Evolutionary conservation across 92 coral and sea anemone genomes (phyloP).

Genomic region (Phenganax subtilis): DNA sequence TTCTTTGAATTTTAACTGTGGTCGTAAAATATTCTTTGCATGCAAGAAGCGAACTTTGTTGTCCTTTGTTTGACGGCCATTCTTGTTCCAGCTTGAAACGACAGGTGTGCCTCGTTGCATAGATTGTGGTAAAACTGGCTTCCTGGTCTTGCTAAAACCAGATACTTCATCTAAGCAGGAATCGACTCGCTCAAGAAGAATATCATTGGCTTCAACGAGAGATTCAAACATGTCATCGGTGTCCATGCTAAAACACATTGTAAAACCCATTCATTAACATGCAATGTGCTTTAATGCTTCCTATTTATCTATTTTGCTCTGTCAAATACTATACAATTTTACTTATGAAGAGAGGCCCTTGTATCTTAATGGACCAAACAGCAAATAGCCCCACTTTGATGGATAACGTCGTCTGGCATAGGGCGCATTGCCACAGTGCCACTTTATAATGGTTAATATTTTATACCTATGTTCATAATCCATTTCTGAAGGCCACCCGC

Average conservation of each 20-base stretch:
- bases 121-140: slow-evolving; percentile 64
- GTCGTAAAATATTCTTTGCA: slow-evolving; percentile 89
- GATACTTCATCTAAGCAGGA: slow-evolving; percentile 85
- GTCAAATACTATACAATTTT: too few species aligned
- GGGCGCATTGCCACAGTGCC: too few species aligned
- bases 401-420: too few species aligned
- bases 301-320: too few species aligned
- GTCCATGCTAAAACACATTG: slow-evolving; percentile 49
- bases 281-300: too few species aligned
- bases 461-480: slow-evolving; percentile 26
- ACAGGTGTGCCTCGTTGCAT: slow-evolving; percentile 81
- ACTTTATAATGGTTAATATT: neutral
- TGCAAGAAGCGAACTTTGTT: slow-evolving; percentile 70
- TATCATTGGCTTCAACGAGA: slow-evolving; percentile 90
- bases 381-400: too few species aligned
- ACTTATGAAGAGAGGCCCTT: too few species aligned
- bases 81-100: slow-evolving; percentile 89
- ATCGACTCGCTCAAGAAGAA: slow-evolving; percentile 81
- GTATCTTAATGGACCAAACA: too few species aligned
- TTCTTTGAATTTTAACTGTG: slow-evolving; percentile 85
- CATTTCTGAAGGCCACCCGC: slow-evolving; percentile 75
- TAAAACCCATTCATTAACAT: too few species aligned
- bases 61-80: slow-evolving; percentile 44
- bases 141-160: slow-evolving; percentile 70
- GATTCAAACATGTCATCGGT: slow-evolving; percentile 77